Evolutionary conservation across 2,888 invertebrate species (phyloP), one percentile per base, ranked within the genome.

Genomic region (Hipparchia sbordonii): DNA sequence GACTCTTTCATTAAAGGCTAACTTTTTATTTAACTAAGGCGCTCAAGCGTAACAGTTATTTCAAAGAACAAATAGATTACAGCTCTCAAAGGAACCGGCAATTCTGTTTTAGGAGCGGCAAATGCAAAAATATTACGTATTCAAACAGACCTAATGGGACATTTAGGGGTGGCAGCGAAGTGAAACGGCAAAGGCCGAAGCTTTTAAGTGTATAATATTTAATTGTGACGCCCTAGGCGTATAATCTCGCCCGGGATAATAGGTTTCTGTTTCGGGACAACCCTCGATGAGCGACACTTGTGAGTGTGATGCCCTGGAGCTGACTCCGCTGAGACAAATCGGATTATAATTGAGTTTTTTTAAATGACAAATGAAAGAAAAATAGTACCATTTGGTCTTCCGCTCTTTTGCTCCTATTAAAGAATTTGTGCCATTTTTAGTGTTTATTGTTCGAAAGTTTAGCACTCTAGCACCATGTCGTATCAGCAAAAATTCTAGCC

Each of bases 191-290:
- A 93, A 93, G 92, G 92, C 91, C 93, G 93, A 92, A 92, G 94
- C 94, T 93, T 93, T 93, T 93, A 93, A 93, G 92, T 93, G 93
- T 93, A 93, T 93, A 93, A 93, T 93, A 93, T 93, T 93, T 93
- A 94, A 94, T 94, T 94, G 94, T 94, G 89, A 93, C 92, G 94
- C 94, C 94, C 93, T 92, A 91, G 94, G 94, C 93, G 94, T 87
- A 94, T 94, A 94, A 94, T 94, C 94, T 93, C 93, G 89, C 94
- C 93, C 89, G 90, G 89, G 94, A 94, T 94, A 94, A 94, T 94
- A 94, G 94, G 93, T 94, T 94, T 94, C 94, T 93, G 91, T 93
- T 92, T 90, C 89, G 92, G 88, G 86, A 89, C 91, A 92, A 91
- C 93, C 92, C 93, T 91, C 92, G 81, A 84, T 83, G 86, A 89